phyloP scores from a whole-genome alignment of 2,113 vertebrate species.

The Megaceryle maxima region DNA sequence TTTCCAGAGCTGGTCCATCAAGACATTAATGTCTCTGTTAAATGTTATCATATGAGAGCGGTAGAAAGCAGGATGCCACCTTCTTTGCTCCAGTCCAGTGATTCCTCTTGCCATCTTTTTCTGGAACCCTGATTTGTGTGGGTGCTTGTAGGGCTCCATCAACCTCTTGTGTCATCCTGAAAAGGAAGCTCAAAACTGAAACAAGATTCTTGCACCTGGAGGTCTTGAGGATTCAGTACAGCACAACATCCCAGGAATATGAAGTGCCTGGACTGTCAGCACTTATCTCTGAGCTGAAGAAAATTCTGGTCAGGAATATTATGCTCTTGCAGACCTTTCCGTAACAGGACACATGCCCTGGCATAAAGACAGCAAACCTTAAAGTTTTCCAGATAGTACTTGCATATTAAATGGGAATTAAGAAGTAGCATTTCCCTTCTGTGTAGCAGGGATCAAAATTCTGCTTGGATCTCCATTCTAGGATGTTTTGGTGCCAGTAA shows the following conservation, averaged over 20 bases:
- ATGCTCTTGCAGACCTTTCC: not conserved
- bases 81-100: not conserved
- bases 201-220: not conserved
- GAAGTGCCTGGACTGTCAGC: not conserved
- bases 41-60: not conserved
- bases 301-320: not conserved
- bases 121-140: not conserved
- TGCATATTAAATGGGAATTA: not conserved
- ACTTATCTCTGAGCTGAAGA: not conserved
- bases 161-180: not conserved
- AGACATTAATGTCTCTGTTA: not conserved
- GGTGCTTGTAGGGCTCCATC: not conserved
- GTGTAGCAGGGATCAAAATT: too few species aligned
- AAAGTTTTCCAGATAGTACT: not conserved
- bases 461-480: not conserved
- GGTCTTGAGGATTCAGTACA: not conserved
- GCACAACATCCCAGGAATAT: not conserved
- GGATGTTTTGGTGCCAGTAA: not conserved
- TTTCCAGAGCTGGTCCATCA: not conserved
- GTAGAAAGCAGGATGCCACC: not conserved
- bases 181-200: not conserved
- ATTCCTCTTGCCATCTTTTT: not conserved
- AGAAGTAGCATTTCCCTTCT: not conserved
- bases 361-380: not conserved
- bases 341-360: not conserved